A percentile compares a stretch with the other conserved stretches of the same genome.
These are phyloP conservation scores for Exephanes ischioxanthus DNA, from an alignment of 2,888 invertebrate species.

Conservation along the genomic window DNA sequence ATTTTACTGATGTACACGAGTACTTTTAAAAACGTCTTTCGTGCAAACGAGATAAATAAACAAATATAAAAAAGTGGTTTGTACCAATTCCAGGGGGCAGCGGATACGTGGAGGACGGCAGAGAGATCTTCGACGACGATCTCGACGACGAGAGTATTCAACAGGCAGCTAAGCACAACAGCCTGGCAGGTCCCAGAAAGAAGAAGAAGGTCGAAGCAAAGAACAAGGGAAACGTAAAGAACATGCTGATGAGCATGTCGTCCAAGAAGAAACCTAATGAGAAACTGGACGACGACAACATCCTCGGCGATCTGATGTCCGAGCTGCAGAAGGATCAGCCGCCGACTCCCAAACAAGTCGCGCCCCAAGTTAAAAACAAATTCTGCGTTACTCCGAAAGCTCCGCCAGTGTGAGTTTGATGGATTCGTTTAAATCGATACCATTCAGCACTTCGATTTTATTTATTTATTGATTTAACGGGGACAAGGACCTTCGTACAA, in stretches of 20 bases:
- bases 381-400: slow-evolving; percentile 65
- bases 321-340: slow-evolving; percentile 87
- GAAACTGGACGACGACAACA: slow-evolving; percentile 92
- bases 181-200: slow-evolving; percentile 80
- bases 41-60: too few relatives aligned
- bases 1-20: background rate
- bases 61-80: too few relatives aligned
- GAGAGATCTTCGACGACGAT: slow-evolving; percentile 99
- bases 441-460: background rate
- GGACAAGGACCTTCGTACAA: background rate
- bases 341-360: slow-evolving; percentile 81
- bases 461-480: background rate
- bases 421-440: slow-evolving; percentile 3
- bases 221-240: slow-evolving; percentile 91
- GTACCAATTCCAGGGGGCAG: slow-evolving; percentile 89
- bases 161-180: slow-evolving; percentile 86
- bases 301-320: slow-evolving; percentile 90
- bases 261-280: slow-evolving; percentile 91
- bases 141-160: slow-evolving; percentile 90
- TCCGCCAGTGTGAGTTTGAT: slow-evolving; percentile 40
- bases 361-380: slow-evolving; percentile 68
- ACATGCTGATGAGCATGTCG: slow-evolving; percentile 93
- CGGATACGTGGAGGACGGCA: slow-evolving; percentile 98
- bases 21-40: too few relatives aligned
- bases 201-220: slow-evolving; percentile 86